Evolutionary conservation across 1,140 invertebrate genomes (phyloP), one percentile per base, ranked within the genome.

Genomic region (Pachypeltis micranthus): DNA sequence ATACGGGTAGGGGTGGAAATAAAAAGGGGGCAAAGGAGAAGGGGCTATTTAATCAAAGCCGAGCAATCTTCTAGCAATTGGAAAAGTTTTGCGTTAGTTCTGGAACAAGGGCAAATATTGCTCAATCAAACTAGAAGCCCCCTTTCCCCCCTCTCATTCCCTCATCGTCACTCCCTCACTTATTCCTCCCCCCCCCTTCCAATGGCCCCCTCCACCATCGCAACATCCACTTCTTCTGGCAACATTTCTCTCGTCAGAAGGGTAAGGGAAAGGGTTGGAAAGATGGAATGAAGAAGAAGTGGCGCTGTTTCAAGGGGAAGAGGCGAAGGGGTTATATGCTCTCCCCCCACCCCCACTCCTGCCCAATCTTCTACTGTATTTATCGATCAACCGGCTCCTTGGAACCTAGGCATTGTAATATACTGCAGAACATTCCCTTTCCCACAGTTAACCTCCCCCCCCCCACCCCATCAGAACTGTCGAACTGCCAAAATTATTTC

Each of bases 11-110:
- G 4, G 47, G 7, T 10, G 47, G 19, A n/a, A n/a, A n/a, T n/a
- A n/a, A n/a, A n/a, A n/a, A 39, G 34, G 44, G 44, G 44, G 44
- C 2, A 14, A 47, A 47, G 44, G n/a, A n/a, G 26, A 16, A 28
- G 25, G 28, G 16, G 26, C 57, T 59, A 59, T 59, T 59, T 59
- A 59, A 59, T 59, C 57, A 59, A 59, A 59, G 57, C 47, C 47
- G 21, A 51, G 57, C 57, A 59, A 59, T 59, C 57, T 59, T 59
- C 57, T 29, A 59, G 57, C 57, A 59, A 59, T 59, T 59, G 57
- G 57, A 59, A 59, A 59, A 59, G 57, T 59, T 59, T 59, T 59
- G 57, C 57, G 57, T 59, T 59, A 59, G 57, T 59, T 59, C 57
- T 59, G 57, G 28, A 59, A 59, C 57, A 59, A 59, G 57, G 57